Evolutionary conservation across 1,140 invertebrate species (phyloP).

Genomic region (Notospermus geniculatus): DNA sequence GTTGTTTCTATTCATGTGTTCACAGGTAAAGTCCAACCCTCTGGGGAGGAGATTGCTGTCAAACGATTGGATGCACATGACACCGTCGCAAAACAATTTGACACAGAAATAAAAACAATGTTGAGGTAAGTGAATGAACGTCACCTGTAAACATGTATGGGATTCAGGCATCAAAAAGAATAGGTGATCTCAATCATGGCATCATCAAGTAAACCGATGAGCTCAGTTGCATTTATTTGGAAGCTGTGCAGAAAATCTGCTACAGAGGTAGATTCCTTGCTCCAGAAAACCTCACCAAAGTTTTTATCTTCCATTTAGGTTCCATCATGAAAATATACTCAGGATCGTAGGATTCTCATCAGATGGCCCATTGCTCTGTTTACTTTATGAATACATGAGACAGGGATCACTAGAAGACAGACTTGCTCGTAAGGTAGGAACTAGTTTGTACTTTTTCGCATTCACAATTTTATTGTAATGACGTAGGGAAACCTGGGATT

Average conservation of each 20-base stretch:
- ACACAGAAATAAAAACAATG: slow-evolving; percentile 61
- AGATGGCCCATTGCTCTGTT: slow-evolving; percentile 63
- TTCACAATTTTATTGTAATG: no score
- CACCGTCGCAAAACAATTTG: slow-evolving; percentile 61
- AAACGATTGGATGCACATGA: slow-evolving; percentile 59
- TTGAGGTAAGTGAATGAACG: slow-evolving; percentile 13
- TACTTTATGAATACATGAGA: slow-evolving; percentile 69
- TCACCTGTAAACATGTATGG: no score
- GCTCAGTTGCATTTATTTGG: no score
- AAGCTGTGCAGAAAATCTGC: no score
- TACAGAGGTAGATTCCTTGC: no score
- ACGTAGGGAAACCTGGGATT: no score
- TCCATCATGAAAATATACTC: slow-evolving; percentile 67
- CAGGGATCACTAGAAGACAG: slow-evolving; percentile 69
- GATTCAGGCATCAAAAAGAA: no score
- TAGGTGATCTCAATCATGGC: no score
- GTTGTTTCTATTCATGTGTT: neutral
- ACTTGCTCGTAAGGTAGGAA: slow-evolving; percentile 55
- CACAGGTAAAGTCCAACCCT: neutral
- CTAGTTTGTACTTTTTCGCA: no score
- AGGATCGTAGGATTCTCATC: slow-evolving; percentile 66
- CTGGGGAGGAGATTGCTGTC: slow-evolving; percentile 61
- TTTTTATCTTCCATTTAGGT: slow-evolving; percentile 59
- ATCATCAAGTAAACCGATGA: no score
- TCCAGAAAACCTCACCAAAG: no score